Base-by-base conservation (phyloP, 2,113 vertebrate genomes). In the Cynoglossus semilaevis region DNA sequence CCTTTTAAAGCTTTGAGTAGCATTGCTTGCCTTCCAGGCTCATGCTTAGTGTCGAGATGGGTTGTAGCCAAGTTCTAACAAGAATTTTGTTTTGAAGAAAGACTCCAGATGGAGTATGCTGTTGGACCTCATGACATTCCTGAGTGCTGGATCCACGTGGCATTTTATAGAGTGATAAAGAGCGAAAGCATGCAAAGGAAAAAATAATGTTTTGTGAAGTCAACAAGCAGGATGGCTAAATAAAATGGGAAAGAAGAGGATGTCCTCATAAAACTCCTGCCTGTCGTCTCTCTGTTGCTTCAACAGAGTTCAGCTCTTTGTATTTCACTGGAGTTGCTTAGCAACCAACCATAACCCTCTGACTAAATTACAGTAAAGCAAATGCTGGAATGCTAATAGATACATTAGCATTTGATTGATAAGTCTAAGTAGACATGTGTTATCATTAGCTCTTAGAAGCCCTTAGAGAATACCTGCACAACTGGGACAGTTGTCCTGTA, bases 1-100 rank as follows among this genome's bases (percentile, higher is more conserved):
- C 83, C 83, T 82, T 88, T 88, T 82, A 82, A 84, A 88, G 86
- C 77, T 67, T 82, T 73, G 56, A 61, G 73, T 76, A 37, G 59
- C 10, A 42, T 64, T 57, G 51, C 65, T 71, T 80, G 76, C 82
- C 81, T 80, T 83, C 72, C 74, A 69, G 81, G 76, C 72, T 61
- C 75, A 80, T 79, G 79, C 71, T 68, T 18, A 51, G 56, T 45
- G 70, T 74, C 62, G 69, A 73, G 63, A 55, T 8, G 12, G 56
- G 66, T 57, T 36, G 19, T 45, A 50, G 46, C 46, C 29, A 70
- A 46, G 47, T 19, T 29, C 22, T 29, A 6, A 29, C 22, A 29
- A 56, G 52, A 54, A 5, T 19, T 16, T 55, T 49, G 17, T 56
- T 50, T 51, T 48, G 0, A 8, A 40, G 10, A 4, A 11, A 29